Evolutionary conservation across 2,888 invertebrate species (phyloP).

Genomic region (Villa cingulata): DNA sequence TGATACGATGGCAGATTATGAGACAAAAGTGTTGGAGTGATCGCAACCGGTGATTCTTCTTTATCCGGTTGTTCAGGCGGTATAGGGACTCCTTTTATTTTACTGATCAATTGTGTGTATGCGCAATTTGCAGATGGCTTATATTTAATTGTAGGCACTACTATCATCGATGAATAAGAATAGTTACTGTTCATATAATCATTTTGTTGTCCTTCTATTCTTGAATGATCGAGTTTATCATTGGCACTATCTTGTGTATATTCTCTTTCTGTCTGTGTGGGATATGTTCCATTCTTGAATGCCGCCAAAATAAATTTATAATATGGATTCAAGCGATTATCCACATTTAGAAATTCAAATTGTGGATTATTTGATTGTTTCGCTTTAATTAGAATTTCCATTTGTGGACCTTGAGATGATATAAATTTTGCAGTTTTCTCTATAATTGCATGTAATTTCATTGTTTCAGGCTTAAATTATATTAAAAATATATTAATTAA

Average conservation of each 20-base stretch:
- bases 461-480: conserved; percentile 71
- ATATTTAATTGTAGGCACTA: conserved; percentile 53
- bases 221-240: conserved; percentile 1
- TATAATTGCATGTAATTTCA: conserved; percentile 84
- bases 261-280: conserved; percentile 21
- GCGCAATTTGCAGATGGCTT: conserved; percentile 76
- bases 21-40: not conserved
- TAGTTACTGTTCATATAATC: conserved; percentile 5
- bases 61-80: conserved; percentile 16
- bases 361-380: conserved; percentile 89
- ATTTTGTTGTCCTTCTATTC: conserved; percentile 1
- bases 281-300: conserved; percentile 53
- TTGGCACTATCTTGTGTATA: conserved; percentile 1
- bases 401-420: conserved; percentile 82
- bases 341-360: conserved; percentile 85
- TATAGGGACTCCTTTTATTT: conserved; percentile 58
- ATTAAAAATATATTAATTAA: conserved; percentile 17
- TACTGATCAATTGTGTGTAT: conserved; percentile 75
- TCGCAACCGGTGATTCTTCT: not conserved
- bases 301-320: conserved; percentile 64
- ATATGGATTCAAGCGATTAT: conserved; percentile 71
- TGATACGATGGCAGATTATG: not conserved
- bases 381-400: conserved; percentile 97
- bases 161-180: conserved; percentile 13
- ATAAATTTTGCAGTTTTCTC: conserved; percentile 89